phyloP scores from a whole-genome alignment of 1,140 invertebrate genomes.

The Cepaea nemoralis region DNA sequence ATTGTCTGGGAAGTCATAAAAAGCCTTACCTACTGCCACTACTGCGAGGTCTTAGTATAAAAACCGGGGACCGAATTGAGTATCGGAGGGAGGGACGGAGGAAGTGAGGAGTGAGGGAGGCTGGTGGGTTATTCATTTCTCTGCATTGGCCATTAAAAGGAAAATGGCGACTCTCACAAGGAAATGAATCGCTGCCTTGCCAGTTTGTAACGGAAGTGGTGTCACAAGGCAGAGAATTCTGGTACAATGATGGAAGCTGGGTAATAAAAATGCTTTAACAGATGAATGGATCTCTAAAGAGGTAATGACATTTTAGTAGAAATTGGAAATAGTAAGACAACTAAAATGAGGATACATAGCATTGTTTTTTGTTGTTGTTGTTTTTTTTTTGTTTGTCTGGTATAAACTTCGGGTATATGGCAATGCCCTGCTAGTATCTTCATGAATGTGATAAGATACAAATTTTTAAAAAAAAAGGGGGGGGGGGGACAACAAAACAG shows the following conservation, averaged over 20 bases:
- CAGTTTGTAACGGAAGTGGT: slow-evolving; percentile 24
- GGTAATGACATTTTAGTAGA: neutral
- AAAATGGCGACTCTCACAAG: neutral
- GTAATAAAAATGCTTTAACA: neutral
- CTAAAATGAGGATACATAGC: no score
- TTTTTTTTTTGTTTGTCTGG: no score
- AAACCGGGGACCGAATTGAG: slow-evolving; percentile 15
- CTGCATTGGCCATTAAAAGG: neutral
- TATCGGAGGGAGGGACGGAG: neutral
- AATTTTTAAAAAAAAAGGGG: no score
- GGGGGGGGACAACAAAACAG: no score
- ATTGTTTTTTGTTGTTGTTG: no score
- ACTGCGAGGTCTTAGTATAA: neutral
- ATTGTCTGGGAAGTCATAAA: slow-evolving; percentile 20
- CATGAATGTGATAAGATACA: no score
- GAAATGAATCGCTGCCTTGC: slow-evolving; percentile 2
- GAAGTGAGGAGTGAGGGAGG: no score
- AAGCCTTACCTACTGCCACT: slow-evolving; percentile 11
- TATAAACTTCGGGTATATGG: no score
- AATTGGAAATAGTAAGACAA: neutral
- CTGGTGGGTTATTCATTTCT: slow-evolving; percentile 4
- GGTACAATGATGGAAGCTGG: neutral
- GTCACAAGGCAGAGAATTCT: neutral
- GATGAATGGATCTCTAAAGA: neutral
- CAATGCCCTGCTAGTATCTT: no score